Percentiles rank a stretch among this genome's conserved stretches.
Conservation (phyloP, 2,888 invertebrate genomes). For the Hirtodrosophila duncani region DNA sequence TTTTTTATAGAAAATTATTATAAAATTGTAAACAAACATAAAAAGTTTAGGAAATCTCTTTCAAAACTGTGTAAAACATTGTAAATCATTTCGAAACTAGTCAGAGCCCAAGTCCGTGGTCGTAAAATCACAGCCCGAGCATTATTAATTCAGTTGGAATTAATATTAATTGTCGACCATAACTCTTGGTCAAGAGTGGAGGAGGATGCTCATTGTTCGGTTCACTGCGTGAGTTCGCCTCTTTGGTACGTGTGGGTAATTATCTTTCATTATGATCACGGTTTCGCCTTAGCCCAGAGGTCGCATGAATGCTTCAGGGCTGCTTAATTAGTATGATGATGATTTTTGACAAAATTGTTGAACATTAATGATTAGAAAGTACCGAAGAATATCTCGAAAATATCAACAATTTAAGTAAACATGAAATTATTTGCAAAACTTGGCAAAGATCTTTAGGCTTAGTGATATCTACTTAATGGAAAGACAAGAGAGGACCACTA, state of each 20-base stretch:
- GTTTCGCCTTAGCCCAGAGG: too few species aligned
- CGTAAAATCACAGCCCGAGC: slow-evolving; percentile 24
- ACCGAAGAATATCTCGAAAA: too few species aligned
- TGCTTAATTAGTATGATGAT: too few species aligned
- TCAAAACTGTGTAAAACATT: too few species aligned
- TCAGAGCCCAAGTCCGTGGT: too few species aligned
- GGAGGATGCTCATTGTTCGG: background rate
- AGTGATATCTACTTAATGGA: too few species aligned
- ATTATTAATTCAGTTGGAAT: slow-evolving; percentile 70
- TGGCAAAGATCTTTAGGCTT: too few species aligned
- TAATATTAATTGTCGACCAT: slow-evolving; percentile 67
- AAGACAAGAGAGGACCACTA: too few species aligned
- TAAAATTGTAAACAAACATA: slow-evolving; percentile 52
- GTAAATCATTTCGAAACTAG: slow-evolving; percentile 22
- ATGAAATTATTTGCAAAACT: too few species aligned
- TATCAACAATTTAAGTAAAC: background rate
- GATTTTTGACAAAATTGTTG: slow-evolving; percentile 26
- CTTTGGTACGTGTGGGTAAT: slow-evolving; percentile 60
- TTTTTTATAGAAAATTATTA: slow-evolving; percentile 35
- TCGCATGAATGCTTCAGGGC: background rate
- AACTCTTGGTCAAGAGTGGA: slow-evolving; percentile 42
- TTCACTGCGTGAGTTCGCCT: slow-evolving; percentile 37
- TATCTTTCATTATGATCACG: slow-evolving; percentile 52
- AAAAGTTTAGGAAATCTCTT: slow-evolving; percentile 37
- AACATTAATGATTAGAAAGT: too few species aligned